Conservation (phyloP, 2,888 invertebrate species). For the Lycophotia porphyrea region DNA sequence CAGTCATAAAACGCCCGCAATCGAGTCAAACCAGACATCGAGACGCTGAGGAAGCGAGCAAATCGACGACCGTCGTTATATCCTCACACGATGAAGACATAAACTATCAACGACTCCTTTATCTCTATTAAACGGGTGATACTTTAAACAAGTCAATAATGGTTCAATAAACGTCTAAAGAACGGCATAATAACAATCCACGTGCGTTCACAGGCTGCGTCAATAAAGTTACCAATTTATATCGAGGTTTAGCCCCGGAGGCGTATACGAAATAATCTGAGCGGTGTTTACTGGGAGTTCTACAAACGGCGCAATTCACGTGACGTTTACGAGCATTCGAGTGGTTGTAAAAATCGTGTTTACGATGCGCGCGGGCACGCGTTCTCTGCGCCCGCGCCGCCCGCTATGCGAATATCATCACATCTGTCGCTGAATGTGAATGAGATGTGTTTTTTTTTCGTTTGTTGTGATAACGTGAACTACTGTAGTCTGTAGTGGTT, state of each 20-base stretch:
- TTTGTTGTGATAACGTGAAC: constrained; percentile 71
- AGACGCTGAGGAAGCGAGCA: constrained; percentile 75
- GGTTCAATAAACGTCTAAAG: constrained; percentile 89
- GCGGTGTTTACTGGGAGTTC: constrained; percentile 88
- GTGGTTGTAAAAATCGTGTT: constrained; percentile 90
- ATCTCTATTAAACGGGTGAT: constrained; percentile 89
- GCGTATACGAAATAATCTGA: constrained; percentile 89
- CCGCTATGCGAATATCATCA: constrained; percentile 77
- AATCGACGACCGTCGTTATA: constrained; percentile 73
- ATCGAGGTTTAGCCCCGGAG: constrained; percentile 88
- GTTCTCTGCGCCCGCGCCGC: constrained; percentile 76
- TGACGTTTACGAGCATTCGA: constrained; percentile 89
- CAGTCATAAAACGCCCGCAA: constrained; percentile 82
- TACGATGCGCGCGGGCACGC: constrained; percentile 82
- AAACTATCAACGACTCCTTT: constrained; percentile 87
- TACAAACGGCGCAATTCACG: constrained; percentile 89
- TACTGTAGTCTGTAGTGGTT: constrained; percentile 61
- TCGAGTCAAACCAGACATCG: constrained; percentile 78
- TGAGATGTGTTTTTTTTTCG: constrained; percentile 69
- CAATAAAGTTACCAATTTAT: constrained; percentile 89
- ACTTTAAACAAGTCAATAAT: constrained; percentile 90
- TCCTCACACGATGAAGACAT: constrained; percentile 85
- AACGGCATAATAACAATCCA: constrained; percentile 89
- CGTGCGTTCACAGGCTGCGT: constrained; percentile 83
- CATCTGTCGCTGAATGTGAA: constrained; percentile 83